phyloP scores from a whole-genome alignment of 2,888 invertebrate species.

The Escarpia spicata region DNA sequence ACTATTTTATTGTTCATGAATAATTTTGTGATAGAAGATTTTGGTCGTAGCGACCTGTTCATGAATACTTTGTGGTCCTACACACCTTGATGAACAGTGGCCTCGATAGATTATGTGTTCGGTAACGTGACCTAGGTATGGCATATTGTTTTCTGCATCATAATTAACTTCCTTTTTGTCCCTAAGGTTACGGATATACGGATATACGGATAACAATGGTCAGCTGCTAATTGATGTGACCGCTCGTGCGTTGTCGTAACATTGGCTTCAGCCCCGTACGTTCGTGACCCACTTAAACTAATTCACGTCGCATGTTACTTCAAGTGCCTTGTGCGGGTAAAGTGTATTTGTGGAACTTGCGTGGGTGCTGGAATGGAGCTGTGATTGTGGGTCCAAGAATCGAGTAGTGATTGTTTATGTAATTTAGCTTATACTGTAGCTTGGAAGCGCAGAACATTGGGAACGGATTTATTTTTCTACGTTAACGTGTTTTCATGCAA shows the following conservation, averaged over 20 bases:
- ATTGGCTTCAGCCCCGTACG: background rate
- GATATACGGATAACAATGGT: background rate
- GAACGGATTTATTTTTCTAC: too few species aligned
- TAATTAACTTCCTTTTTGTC: background rate
- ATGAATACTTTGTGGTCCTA: background rate
- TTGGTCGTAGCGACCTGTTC: background rate
- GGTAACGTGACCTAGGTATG: background rate
- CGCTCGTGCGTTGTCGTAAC: background rate
- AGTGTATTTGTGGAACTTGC: background rate
- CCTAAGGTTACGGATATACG: background rate
- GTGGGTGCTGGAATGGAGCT: background rate
- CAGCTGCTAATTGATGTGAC: background rate
- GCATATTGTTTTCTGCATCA: background rate
- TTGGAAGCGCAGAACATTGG: too few species aligned
- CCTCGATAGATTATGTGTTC: background rate
- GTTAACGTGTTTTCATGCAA: too few species aligned
- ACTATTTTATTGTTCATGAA: background rate
- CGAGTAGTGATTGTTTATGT: background rate
- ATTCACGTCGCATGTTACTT: background rate
- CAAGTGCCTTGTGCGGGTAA: background rate
- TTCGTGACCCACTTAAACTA: background rate
- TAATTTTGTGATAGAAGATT: background rate
- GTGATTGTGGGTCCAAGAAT: background rate
- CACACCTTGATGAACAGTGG: background rate
- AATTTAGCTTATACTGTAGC: background rate